Percentiles rank a stretch among this genome's conserved stretches.
These are phyloP conservation scores for Menidia menidia DNA, from an alignment of 2,797 vertebrate genomes.

Conservation along the genomic window DNA sequence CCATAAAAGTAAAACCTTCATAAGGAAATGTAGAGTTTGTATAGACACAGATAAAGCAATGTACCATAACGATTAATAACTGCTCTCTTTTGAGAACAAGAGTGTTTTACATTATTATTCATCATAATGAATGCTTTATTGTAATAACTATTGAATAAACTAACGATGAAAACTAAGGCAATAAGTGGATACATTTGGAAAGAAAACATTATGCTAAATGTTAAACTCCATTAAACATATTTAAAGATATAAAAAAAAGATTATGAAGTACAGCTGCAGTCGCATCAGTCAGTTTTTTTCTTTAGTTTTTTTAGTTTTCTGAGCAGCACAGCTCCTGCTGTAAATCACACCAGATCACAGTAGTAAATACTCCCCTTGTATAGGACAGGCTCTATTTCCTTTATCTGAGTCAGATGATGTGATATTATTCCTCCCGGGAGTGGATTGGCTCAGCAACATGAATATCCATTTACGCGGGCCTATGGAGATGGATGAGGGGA, in stretches of 20 bases:
- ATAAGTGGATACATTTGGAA: not conserved
- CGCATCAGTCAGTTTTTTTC: slow-evolving; percentile 31
- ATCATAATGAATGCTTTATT: no score
- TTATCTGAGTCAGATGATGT: slow-evolving; percentile 79
- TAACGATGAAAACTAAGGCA: not conserved
- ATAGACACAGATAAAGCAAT: not conserved
- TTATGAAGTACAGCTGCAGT: slow-evolving; percentile 16
- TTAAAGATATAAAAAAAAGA: slow-evolving; percentile 21
- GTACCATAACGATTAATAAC: not conserved
- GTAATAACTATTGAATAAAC: not conserved
- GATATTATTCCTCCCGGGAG: slow-evolving; percentile 79
- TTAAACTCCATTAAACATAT: not conserved
- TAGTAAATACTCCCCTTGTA: slow-evolving; percentile 54
- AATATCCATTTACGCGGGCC: slow-evolving; percentile 80
- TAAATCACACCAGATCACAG: slow-evolving; percentile 48
- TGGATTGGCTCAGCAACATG: slow-evolving; percentile 79
- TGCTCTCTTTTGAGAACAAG: no score
- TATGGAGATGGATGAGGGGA: slow-evolving; percentile 82
- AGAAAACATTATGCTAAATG: not conserved
- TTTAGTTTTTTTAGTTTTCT: no score
- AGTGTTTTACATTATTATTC: no score
- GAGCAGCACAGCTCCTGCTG: slow-evolving; percentile 26
- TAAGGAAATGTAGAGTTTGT: slow-evolving; percentile 14
- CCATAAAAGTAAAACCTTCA: slow-evolving; percentile 37
- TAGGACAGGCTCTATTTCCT: slow-evolving; percentile 77